Evolutionary conservation across 2,113 vertebrate genomes (phyloP).

Genomic region (Leptosomus discolor): DNA sequence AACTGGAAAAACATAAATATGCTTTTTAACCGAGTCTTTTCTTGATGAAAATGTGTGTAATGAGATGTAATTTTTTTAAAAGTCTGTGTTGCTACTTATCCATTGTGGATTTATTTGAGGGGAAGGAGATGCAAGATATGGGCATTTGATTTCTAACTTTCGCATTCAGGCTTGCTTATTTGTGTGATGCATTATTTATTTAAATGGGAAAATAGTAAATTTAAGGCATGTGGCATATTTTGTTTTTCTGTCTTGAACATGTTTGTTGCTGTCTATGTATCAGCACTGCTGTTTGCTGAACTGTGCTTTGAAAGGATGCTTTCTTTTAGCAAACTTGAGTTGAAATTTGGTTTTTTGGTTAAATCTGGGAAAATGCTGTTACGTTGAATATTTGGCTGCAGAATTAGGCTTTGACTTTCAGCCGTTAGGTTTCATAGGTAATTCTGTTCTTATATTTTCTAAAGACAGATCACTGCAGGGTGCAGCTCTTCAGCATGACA

Average conservation of each 20-base stretch:
- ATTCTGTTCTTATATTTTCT: background rate
- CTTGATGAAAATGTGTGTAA: conserved; percentile 9
- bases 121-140: background rate
- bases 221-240: background rate
- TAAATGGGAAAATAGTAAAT: background rate
- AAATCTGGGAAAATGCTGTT: background rate
- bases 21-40: background rate
- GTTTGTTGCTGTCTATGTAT: background rate
- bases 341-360: background rate
- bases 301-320: background rate
- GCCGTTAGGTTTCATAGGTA: background rate
- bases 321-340: background rate
- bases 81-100: background rate
- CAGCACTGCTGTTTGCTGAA: background rate
- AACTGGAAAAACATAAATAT: conserved; percentile 11
- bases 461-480: background rate
- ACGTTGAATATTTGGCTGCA: background rate
- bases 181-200: background rate
- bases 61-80: conserved; percentile 12
- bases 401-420: background rate
- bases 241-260: background rate
- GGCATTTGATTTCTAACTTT: background rate
- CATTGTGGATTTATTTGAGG: background rate
- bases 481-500: background rate
- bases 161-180: background rate